Evolutionary conservation across 2,797 vertebrate species (phyloP).

Genomic region (Philypnodon macrostomus): DNA sequence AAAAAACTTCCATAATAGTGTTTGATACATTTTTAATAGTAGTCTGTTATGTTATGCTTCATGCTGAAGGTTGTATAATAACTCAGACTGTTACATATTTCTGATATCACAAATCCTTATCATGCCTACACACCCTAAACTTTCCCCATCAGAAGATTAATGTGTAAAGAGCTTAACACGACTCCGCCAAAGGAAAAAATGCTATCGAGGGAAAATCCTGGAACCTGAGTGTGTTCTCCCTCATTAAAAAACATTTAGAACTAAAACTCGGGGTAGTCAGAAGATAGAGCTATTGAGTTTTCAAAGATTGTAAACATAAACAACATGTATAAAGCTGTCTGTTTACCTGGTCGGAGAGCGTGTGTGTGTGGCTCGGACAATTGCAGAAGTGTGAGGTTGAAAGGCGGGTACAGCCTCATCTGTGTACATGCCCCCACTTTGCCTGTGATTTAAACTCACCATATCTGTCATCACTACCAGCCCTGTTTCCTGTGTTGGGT

Average conservation of each 20-base stretch:
- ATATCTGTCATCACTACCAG: conserved; percentile 91
- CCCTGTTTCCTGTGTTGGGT: conserved; percentile 83
- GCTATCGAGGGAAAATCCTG: background rate
- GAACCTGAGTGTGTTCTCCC: background rate
- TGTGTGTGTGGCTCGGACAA: conserved; percentile 78
- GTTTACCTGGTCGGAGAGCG: conserved; percentile 78
- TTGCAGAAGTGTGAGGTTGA: conserved; percentile 87
- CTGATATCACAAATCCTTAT: background rate
- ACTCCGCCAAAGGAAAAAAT: background rate
- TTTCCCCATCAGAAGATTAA: background rate
- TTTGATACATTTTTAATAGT: background rate
- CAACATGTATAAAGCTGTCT: background rate
- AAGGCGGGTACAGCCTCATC: conserved; percentile 89
- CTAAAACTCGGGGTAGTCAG: too few relatives aligned
- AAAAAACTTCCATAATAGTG: background rate
- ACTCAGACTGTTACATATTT: background rate
- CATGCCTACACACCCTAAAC: background rate
- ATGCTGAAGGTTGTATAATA: background rate
- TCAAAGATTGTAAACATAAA: too few relatives aligned
- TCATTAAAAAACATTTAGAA: too few relatives aligned
- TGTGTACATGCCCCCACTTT: conserved; percentile 89
- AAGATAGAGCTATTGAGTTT: too few relatives aligned
- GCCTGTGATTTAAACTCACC: conserved; percentile 90
- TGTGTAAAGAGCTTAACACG: conserved; percentile 3
- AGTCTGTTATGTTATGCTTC: background rate